Base-by-base conservation (phyloP, 2,797 vertebrate genomes). In the Macrochelys suwanniensis region DNA sequence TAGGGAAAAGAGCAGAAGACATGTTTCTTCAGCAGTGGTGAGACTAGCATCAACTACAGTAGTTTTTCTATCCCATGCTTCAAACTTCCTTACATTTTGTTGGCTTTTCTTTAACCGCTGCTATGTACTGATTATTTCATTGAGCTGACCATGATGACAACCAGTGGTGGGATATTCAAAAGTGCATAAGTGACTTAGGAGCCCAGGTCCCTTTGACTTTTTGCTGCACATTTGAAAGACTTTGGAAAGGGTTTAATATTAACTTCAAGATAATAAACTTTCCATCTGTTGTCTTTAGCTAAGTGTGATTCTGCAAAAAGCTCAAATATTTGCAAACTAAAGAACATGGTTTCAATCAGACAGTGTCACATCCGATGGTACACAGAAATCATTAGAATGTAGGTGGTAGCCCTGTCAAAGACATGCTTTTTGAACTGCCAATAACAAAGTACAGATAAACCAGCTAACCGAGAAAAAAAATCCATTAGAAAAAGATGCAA, bases 401-500 rank as follows among this genome's bases (percentile, higher is more conserved):
- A 23, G 10, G 19, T 42, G n/a, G n/a, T 37, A 37, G 65, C 19
- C 65, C 21, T 42, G 21, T 6, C 37, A 42, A 71, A 42, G 68
- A 23, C 21, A 37, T n/a, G 9, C 65, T 3, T 8, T 54, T 59
- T 37, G 13, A 82, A 57, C 16, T 0, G 33, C 57, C 51, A n/a
- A 31, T 10, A 86, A 21, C 16, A 49, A 93, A 89, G 19, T 6
- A 6, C 0, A 0, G 10, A 11, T 1, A 21, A 77, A 81, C 8
- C 45, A 59, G 54, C 56, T 87, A 51, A 85, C 57, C 15, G 53
- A 78, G 56, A 84, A 42, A 12, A 93, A 89, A 10, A 2, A 45
- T 26, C 84, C 25, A 33, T 11, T 51, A 82, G 74, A 87, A 59
- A 90, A 95, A 87, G n/a, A 12, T 6, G 88, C 47, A 50, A 97